phyloP scores from a whole-genome alignment of 2,113 vertebrate species.

The Ceuthmochares aereus region DNA sequence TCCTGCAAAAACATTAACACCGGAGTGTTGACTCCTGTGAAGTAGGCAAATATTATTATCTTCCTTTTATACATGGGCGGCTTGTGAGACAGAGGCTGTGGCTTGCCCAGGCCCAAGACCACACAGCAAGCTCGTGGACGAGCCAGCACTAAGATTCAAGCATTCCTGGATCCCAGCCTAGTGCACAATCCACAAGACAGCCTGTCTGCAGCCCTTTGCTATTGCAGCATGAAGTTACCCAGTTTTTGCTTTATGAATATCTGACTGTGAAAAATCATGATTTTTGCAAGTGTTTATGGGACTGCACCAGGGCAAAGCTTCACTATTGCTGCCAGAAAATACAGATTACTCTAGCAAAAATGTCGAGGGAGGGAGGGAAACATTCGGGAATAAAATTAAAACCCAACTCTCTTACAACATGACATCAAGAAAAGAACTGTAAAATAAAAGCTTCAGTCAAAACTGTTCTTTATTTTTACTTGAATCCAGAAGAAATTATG shows the following conservation, averaged over 20 bases:
- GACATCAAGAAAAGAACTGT: not conserved
- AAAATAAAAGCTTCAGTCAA: not conserved
- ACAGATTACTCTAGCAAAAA: conserved; percentile 13
- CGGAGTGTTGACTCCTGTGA: not conserved
- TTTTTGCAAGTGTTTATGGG: conserved; percentile 47
- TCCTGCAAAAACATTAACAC: conserved; percentile 24
- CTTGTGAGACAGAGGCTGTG: conserved; percentile 3
- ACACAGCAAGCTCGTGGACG: conserved; percentile 60
- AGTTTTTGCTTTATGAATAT: conserved; percentile 44
- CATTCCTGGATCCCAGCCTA: conserved; percentile 69
- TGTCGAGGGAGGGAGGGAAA: not conserved
- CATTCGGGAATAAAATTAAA: not conserved
- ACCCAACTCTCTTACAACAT: not conserved
- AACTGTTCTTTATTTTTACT: not conserved
- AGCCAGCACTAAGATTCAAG: conserved; percentile 45
- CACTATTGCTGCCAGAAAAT: conserved; percentile 13
- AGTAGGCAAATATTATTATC: conserved; percentile 54
- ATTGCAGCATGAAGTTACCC: conserved; percentile 18
- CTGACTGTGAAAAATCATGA: conserved; percentile 52
- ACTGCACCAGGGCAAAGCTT: conserved; percentile 36
- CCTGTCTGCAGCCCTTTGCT: conserved; percentile 52
- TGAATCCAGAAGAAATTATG: not conserved
- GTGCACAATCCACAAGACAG: conserved; percentile 63
- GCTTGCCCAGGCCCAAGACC: conserved; percentile 59
- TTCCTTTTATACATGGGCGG: not conserved